Evolutionary conservation across 2,888 invertebrate genomes (phyloP).

Genomic region (Brenthis hecate): DNA sequence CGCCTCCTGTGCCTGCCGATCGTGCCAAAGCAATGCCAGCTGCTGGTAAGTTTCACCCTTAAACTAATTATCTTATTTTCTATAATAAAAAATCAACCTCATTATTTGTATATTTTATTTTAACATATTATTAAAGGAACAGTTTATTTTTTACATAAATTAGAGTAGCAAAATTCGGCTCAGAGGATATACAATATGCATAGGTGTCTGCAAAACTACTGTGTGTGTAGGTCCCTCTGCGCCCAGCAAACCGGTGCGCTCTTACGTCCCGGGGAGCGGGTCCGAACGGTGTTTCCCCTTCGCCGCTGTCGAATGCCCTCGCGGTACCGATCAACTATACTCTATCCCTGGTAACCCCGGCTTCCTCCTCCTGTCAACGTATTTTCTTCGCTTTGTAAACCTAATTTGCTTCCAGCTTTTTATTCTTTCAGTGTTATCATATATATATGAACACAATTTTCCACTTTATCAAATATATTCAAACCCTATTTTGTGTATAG

Average conservation of each 20-base stretch:
- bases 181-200: neutral
- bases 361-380: slow-evolving; percentile 48
- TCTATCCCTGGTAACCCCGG: slow-evolving; percentile 70
- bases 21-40: slow-evolving; percentile 73
- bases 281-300: slow-evolving; percentile 70
- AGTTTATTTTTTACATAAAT: too few relatives aligned
- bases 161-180: neutral
- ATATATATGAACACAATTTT: neutral
- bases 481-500: slow-evolving; percentile 1
- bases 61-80: too few relatives aligned
- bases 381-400: slow-evolving; percentile 56
- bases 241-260: slow-evolving; percentile 69
- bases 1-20: slow-evolving; percentile 82
- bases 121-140: neutral
- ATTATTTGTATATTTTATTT: neutral
- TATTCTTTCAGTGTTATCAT: slow-evolving; percentile 26
- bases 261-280: slow-evolving; percentile 65
- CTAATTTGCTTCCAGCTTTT: slow-evolving; percentile 51
- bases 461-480: neutral
- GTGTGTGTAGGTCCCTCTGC: slow-evolving; percentile 68
- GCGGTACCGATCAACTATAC: slow-evolving; percentile 69
- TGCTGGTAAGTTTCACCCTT: slow-evolving; percentile 36
- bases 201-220: slow-evolving; percentile 37
- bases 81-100: neutral
- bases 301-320: slow-evolving; percentile 60